These are phyloP conservation scores for Gymnogyps californianus DNA, from an alignment of 2,113 vertebrate genomes.

Conservation along the genomic window DNA sequence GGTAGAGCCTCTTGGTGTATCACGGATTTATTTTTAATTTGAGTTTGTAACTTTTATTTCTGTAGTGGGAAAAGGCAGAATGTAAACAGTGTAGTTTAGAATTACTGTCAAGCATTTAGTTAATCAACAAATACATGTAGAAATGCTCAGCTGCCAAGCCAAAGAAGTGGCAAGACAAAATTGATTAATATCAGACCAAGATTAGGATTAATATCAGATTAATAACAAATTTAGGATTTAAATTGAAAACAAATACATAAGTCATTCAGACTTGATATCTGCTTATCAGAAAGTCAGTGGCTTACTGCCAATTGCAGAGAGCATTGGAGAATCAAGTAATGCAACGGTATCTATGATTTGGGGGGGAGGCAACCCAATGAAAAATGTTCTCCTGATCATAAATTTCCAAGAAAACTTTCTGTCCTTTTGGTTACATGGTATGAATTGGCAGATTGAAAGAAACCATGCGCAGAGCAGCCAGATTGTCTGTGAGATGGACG, in stretches of 20 bases:
- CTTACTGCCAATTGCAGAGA: background rate
- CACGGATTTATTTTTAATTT: background rate
- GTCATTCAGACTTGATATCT: background rate
- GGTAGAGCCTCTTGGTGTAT: background rate
- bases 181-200: background rate
- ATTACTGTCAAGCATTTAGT: background rate
- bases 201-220: background rate
- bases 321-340: background rate
- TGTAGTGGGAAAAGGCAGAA: background rate
- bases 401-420: background rate
- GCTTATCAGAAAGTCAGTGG: background rate
- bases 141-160: background rate
- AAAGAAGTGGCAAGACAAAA: background rate
- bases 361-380: accelerated
- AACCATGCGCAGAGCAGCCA: background rate
- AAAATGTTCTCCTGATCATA: background rate
- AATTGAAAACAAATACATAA: background rate
- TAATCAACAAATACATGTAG: background rate
- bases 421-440: background rate
- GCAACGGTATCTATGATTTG: background rate
- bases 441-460: background rate
- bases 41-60: background rate
- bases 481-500: background rate
- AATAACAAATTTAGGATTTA: conserved; percentile 1
- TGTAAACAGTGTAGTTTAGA: background rate